A percentile compares a stretch with the other conserved stretches of the same genome.
phyloP scores from a whole-genome alignment of 2,113 vertebrate species.

The Carassius gibelio region DNA sequence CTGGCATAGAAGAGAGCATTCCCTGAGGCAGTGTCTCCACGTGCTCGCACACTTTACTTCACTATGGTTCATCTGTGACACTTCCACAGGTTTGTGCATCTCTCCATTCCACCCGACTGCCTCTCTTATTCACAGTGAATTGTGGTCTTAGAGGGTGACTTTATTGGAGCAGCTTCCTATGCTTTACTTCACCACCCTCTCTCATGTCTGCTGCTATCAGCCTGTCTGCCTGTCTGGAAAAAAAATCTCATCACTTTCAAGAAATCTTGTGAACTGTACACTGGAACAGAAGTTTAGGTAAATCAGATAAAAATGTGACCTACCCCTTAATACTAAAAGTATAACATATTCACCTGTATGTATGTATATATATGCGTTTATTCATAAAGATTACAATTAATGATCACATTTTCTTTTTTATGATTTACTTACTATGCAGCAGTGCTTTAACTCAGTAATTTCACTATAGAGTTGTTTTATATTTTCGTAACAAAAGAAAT shows the following conservation, averaged over 20 bases:
- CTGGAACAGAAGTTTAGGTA: background rate
- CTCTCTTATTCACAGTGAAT: background rate
- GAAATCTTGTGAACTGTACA: background rate
- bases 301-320: background rate
- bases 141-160: background rate
- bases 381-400: too few relatives aligned
- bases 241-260: background rate
- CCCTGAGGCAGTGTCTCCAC: background rate
- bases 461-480: too few relatives aligned
- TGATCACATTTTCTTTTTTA: background rate
- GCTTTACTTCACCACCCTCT: background rate
- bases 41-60: background rate
- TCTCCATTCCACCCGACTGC: background rate
- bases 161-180: conserved; percentile 7
- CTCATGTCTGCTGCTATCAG: background rate
- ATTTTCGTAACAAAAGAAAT: too few relatives aligned
- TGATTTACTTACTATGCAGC: background rate
- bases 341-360: too few relatives aligned
- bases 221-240: background rate
- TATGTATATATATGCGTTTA: too few relatives aligned
- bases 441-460: too few relatives aligned
- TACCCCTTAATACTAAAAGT: too few relatives aligned
- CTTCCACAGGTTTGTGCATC: background rate
- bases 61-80: background rate
- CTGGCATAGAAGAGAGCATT: background rate